Evolutionary conservation across 2,888 invertebrate genomes (phyloP), one percentile per base, ranked within the genome.

Genomic region (Agonopterix alstromeriana): DNA sequence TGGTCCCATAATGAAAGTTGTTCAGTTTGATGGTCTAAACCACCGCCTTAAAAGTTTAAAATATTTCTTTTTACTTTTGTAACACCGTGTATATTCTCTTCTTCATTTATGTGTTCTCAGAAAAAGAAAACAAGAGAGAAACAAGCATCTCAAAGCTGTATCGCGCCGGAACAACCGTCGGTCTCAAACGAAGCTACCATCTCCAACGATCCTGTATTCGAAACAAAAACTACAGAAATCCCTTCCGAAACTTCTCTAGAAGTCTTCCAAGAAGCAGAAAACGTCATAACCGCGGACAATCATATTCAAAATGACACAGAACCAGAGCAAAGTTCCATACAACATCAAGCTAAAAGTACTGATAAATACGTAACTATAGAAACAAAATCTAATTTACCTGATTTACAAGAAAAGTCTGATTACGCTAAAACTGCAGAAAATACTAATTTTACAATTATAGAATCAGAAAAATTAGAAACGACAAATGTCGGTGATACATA

Each of bases 61-160:
- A n/a, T n/a, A n/a, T n/a, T n/a, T n/a, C n/a, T n/a, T n/a, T n/a
- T n/a, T n/a, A n/a, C n/a, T n/a, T n/a, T n/a, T n/a, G n/a, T n/a
- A n/a, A n/a, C n/a, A n/a, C n/a, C n/a, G n/a, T n/a, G n/a, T n/a
- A n/a, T n/a, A n/a, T n/a, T n/a, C n/a, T n/a, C n/a, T n/a, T n/a
- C n/a, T n/a, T n/a, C 9, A 42, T 47, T 48, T 47, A 48, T 51
- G 14, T 50, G 9, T 53, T 74, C 67, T 10, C 56, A 87, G 86
- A 86, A 82, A 65, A 86, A 80, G 63, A 86, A 77, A 62, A 50
- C 60, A 4, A 84, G 81, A 59, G 67, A 67, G 12, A 74, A 73
- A 64, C 50, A 51, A 14, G 46, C 36, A 10, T 27, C 52, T 46
- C 60, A 49, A 53, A 53, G 43, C 27, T 48, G 46, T 36, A 7